Evolutionary conservation across 64 coral and sea anemone genomes (phyloP), one percentile per base, ranked within the genome.

Genomic region (Orbicella faveolata): DNA sequence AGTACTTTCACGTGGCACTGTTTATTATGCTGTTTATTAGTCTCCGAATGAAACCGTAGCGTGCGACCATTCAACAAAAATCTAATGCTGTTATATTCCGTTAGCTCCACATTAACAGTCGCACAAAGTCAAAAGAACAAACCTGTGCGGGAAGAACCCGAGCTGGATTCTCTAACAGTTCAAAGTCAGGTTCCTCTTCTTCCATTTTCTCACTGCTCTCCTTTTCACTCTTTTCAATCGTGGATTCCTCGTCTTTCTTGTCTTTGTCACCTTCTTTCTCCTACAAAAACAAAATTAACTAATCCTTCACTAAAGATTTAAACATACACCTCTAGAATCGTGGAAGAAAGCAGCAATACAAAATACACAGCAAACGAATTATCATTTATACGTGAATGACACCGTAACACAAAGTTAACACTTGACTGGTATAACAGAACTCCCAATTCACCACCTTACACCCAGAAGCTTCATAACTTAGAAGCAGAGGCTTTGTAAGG

Each of bases 161-260:
- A 69, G 97, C 94, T 18, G 97, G 97, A 75, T 99, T 99, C 33
- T 99, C 97, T 36, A 99, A 52, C 66, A 96, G 66, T 79, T 99
- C 90, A 72, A 87, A 96, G 52, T 95, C 94, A 37, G 97, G 94
- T 77, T 99, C 97, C 3, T 91, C 87, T 88, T 95, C 93, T 54
- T 98, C 96, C 41, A 77, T 91, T 67, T 95, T 98, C 23, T 95
- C 96, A 36, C 88, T 98, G 36, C 84, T 91, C 36, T 95, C 93
- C 84, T 95, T 86, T 81, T 99, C 97, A 76, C 94, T 99, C 87
- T 96, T 96, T 79, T 96, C 95, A 48, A 92, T 87, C 23, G 91
- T 88, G 23, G 94, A 96, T 80, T 93, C 95, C 26, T 96, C 97
- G 23, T 77, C 89, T 19, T 89, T 94, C 61, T 97, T 89, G 20